Evolutionary conservation across 2,888 invertebrate genomes (phyloP).

Genomic region (Tubulanus polymorphus): DNA sequence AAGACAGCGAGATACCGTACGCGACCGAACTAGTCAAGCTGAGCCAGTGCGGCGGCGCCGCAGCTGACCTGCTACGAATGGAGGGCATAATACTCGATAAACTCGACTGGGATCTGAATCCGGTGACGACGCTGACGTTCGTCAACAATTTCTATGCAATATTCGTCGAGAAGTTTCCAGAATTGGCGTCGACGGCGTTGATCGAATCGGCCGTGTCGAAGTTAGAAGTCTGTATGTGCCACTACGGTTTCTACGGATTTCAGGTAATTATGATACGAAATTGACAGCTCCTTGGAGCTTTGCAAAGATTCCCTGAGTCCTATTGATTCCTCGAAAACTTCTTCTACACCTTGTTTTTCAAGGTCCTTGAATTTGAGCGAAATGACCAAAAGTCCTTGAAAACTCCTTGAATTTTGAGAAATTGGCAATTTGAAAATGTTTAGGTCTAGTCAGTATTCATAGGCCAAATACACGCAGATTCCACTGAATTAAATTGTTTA

Average conservation of each 20-base stretch:
- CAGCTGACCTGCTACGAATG: conserved; percentile 43
- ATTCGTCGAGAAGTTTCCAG: conserved; percentile 15
- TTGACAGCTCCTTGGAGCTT: no score
- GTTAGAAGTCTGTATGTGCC: conserved; percentile 24
- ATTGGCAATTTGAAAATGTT: no score
- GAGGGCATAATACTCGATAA: conserved; percentile 41
- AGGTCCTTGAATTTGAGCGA: no score
- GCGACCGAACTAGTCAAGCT: conserved; percentile 32
- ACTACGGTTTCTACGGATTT: conserved; percentile 20
- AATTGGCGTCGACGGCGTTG: conserved; percentile 6
- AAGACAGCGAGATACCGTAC: conserved; percentile 31
- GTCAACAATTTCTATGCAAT: conserved; percentile 29
- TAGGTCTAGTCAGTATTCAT: no score
- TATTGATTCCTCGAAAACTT: no score
- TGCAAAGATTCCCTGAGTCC: no score
- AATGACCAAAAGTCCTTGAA: no score
- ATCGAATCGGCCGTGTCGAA: conserved; percentile 13
- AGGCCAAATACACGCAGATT: no score
- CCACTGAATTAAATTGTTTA: no score
- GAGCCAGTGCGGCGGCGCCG: conserved; percentile 37
- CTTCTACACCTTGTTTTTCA: no score
- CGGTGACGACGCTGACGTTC: conserved; percentile 32
- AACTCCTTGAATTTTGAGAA: no score
- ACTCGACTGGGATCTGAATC: conserved; percentile 34
- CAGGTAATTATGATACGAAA: neutral